Conservation (phyloP, 2,888 invertebrate species). For the Eugnorisma glareosa region DNA sequence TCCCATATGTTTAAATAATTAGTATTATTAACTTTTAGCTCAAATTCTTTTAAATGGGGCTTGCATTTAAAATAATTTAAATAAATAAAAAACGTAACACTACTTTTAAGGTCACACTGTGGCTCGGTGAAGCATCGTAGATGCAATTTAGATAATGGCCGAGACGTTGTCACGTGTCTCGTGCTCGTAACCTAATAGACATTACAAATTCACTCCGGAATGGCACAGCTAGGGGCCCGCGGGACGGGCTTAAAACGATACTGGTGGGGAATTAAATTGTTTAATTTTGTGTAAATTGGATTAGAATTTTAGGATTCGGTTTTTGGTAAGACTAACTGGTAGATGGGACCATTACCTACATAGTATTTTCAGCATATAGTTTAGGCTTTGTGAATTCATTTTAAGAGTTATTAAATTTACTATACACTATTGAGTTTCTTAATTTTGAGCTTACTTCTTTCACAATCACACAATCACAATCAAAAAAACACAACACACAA, state of each 20-base stretch:
- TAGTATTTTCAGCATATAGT: not conserved
- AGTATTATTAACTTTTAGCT: too few relatives aligned
- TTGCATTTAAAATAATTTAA: not conserved
- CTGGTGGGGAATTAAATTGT: not conserved
- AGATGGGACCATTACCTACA: not conserved
- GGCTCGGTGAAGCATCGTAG: conserved; percentile 13
- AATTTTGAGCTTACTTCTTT: not conserved
- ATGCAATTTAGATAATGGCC: conserved; percentile 68
- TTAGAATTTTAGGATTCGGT: not conserved
- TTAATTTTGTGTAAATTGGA: conserved; percentile 1
- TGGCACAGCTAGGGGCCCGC: conserved; percentile 10
- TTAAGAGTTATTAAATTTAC: not conserved
- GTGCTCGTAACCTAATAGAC: conserved; percentile 61
- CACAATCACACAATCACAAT: too few relatives aligned
- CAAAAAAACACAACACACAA: too few relatives aligned
- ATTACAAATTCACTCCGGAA: conserved; percentile 65
- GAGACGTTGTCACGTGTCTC: conserved; percentile 49
- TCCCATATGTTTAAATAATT: too few relatives aligned
- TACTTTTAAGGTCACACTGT: conserved; percentile 24
- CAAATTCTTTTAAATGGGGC: too few relatives aligned
- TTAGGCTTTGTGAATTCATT: not conserved
- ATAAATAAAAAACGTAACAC: conserved; percentile 15
- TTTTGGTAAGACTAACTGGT: not conserved
- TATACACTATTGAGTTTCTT: not conserved
- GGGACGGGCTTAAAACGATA: conserved; percentile 24